Evolutionary conservation across 2,113 vertebrate species (phyloP).

Genomic region (Addax nasomaculatus): DNA sequence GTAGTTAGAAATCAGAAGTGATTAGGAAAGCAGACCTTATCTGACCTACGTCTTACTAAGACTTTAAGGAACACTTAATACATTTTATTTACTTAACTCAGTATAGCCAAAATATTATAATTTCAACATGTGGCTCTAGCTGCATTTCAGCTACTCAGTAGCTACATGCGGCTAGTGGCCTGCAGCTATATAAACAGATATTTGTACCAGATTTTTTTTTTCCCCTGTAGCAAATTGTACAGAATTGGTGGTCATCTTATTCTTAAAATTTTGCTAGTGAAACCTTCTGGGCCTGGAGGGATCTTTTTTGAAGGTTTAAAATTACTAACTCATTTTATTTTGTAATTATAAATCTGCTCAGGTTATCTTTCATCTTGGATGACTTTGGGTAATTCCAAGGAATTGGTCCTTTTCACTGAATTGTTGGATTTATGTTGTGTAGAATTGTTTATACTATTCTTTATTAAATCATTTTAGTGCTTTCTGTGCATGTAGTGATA

Average conservation of each 20-base stretch:
- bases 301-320: background rate
- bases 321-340: background rate
- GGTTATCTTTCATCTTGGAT: background rate
- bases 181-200: background rate
- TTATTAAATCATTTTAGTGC: background rate
- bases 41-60: background rate
- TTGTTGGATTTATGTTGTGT: background rate
- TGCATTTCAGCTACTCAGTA: background rate
- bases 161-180: background rate
- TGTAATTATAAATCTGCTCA: background rate
- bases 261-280: background rate
- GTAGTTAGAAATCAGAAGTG: slow-evolving; percentile 20
- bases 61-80: background rate
- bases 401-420: background rate
- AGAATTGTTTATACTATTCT: background rate
- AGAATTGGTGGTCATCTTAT: background rate
- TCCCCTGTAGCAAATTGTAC: background rate
- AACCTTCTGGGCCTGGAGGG: background rate
- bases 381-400: background rate
- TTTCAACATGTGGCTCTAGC: background rate
- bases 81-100: background rate
- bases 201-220: background rate
- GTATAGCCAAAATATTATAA: background rate
- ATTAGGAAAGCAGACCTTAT: background rate
- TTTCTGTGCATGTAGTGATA: background rate